Evolutionary conservation across 2,797 vertebrate genomes (phyloP).

Genomic region (Protonibea diacanthus): DNA sequence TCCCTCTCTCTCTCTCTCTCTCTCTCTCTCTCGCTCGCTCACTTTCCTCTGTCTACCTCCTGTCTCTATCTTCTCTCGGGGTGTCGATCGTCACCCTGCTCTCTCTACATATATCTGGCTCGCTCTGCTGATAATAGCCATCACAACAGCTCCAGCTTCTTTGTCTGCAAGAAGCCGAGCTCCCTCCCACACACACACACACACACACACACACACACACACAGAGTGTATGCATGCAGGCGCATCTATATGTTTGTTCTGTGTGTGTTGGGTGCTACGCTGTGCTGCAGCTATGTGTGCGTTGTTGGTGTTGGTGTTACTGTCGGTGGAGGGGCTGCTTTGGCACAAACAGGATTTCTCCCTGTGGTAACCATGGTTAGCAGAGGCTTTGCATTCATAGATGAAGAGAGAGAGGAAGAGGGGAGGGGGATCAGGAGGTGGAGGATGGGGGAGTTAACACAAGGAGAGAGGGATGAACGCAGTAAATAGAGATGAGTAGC

Average conservation of each 20-base stretch:
- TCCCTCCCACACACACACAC: slow-evolving; percentile 75
- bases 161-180: slow-evolving; percentile 92
- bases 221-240: slow-evolving; percentile 47
- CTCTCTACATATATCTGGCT: slow-evolving; percentile 86
- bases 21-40: slow-evolving; percentile 39
- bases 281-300: slow-evolving; percentile 42
- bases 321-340: slow-evolving; percentile 39
- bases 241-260: slow-evolving; percentile 23
- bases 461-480: slow-evolving; percentile 44
- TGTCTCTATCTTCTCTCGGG: slow-evolving; percentile 69
- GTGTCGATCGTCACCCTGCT: slow-evolving; percentile 67
- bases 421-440: slow-evolving; percentile 42
- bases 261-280: slow-evolving; percentile 1
- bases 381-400: slow-evolving; percentile 60
- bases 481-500: slow-evolving; percentile 48
- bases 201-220: slow-evolving; percentile 15
- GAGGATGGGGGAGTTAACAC: slow-evolving; percentile 50
- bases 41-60: slow-evolving; percentile 68
- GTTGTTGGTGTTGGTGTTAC: slow-evolving; percentile 6
- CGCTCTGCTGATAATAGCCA: slow-evolving; percentile 93
- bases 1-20: slow-evolving; percentile 30
- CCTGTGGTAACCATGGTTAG: slow-evolving; percentile 75
- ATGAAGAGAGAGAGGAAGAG: slow-evolving; percentile 37
- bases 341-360: slow-evolving; percentile 74
- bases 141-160: slow-evolving; percentile 92